Base-by-base conservation (phyloP, 2,888 invertebrate genomes). In the Cheiracanthium punctorium region DNA sequence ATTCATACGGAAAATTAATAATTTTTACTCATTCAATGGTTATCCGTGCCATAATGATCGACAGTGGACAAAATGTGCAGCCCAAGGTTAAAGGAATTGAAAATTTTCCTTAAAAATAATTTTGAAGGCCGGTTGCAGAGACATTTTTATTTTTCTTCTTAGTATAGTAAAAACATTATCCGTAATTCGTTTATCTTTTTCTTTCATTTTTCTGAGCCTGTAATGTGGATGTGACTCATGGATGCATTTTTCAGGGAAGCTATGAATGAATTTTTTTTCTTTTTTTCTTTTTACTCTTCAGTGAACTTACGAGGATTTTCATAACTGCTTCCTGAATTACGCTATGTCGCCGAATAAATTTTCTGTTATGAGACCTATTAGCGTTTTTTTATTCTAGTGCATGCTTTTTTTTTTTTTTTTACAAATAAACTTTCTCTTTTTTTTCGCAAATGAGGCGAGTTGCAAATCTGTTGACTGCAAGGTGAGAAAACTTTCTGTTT, bases 191-290 rank as follows among this genome's bases (percentile, higher is more conserved):
- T 58, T 24, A 2, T 24, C 58, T 4, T 58, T 4, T 37, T 37
- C 37, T 37, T 37, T 37, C 10, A n/a, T 58, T 58, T 58, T 1
- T 1, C 58, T 58, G 1, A 5, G 20, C 1, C 24, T 20, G 58
- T 58, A 24, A 58, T 58, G n/a, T 24, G 12, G 1, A 24, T 24
- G 58, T 58, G 58, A 58, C 58, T 58, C 58, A 58, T 58, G 24
- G 24, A 8, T 58, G 24, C 37, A n/a, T n/a, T 37, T 37, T 37
- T 58, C 58, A 4, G 24, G 58, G 58, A 58, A 58, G 58, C 24
- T 58, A 58, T 58, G 58, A 58, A 58, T 58, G 58, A 24, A 58
- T n/a, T 58, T 58, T 17, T 58, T n/a, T n/a, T n/a, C n/a, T n/a
- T n/a, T n/a, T n/a, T n/a, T n/a, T n/a, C n/a, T n/a, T n/a, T n/a